A percentile compares a stretch with the other conserved stretches of the same genome.
Evolutionary conservation across 2,797 vertebrate species (phyloP).

Genomic region (Girardinus metallicus): DNA sequence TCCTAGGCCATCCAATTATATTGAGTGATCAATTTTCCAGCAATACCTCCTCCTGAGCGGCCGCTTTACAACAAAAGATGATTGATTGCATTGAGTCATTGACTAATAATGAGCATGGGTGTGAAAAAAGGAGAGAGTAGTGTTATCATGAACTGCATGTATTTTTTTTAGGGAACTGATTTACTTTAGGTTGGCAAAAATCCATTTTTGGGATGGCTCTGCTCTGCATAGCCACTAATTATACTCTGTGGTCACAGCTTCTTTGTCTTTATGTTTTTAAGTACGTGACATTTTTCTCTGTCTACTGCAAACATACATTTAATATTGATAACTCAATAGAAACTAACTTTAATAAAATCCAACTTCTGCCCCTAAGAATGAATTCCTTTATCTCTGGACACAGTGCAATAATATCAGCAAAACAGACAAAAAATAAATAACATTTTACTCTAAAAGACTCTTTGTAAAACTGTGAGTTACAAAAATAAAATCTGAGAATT

Average conservation of each 20-base stretch:
- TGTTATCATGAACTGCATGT: not conserved
- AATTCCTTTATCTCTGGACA: slow-evolving; percentile 12
- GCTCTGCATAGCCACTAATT: not conserved
- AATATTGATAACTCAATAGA: not conserved
- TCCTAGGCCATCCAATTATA: not conserved
- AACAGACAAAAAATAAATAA: slow-evolving; percentile 53
- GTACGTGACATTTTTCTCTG: not conserved
- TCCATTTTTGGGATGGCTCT: not conserved
- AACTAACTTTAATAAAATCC: not conserved
- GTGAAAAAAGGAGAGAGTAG: not conserved
- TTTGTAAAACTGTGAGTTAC: slow-evolving; percentile 15
- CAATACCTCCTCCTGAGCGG: not conserved
- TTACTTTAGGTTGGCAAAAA: not conserved
- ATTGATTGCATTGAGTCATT: not conserved
- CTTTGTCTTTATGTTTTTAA: not conserved
- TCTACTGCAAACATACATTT: not conserved
- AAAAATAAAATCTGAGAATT: slow-evolving; percentile 39
- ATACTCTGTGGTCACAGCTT: not conserved
- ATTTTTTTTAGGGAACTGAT: not conserved
- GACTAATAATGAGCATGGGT: not conserved
- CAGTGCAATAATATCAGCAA: slow-evolving; percentile 8
- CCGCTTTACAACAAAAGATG: not conserved
- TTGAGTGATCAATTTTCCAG: not conserved
- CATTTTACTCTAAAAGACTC: slow-evolving; percentile 19
- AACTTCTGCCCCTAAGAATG: not conserved